Percentiles rank a stretch among this genome's conserved stretches.
Evolutionary conservation across 53 echinoderm and acorn worm genomes (phyloP).

Genomic region (Astropecten irregularis): DNA sequence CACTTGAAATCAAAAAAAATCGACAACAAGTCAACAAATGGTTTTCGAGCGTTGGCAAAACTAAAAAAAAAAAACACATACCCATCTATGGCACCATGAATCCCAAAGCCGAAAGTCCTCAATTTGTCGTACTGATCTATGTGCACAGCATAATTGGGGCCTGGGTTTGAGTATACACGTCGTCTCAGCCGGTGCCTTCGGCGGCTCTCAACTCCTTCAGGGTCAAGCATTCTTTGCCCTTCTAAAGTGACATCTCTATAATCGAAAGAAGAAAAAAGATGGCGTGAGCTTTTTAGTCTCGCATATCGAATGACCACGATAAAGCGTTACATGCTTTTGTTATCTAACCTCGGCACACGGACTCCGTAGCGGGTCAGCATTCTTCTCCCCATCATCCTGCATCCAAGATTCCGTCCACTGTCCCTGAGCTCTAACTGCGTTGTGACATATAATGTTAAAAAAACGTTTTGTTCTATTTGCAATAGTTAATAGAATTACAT

Average conservation of each 20-base stretch:
- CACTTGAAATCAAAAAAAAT: no score
- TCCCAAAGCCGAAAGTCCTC: constrained; percentile 69
- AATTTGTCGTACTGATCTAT: constrained; percentile 45
- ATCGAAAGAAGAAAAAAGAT: neutral
- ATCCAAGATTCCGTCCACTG: constrained; percentile 38
- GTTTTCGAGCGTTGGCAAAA: neutral
- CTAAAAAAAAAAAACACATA: neutral
- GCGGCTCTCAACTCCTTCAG: constrained; percentile 41
- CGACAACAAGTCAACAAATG: neutral
- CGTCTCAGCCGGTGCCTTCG: constrained; percentile 30
- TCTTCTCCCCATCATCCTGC: constrained; percentile 11
- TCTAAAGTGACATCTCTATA: constrained; percentile 7
- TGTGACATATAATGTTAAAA: neutral
- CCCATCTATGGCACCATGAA: constrained; percentile 79
- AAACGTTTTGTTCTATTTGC: neutral
- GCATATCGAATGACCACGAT: neutral
- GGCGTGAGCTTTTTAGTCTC: neutral
- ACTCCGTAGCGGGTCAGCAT: constrained; percentile 8
- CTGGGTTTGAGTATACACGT: neutral
- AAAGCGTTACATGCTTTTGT: neutral
- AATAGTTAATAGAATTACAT: no score
- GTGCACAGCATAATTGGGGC: constrained; percentile 35
- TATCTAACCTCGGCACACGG: neutral
- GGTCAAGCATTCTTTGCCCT: constrained; percentile 38
- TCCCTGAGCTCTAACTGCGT: constrained; percentile 26